Conservation (phyloP, 2,113 vertebrate genomes). For the Balaeniceps rex region DNA sequence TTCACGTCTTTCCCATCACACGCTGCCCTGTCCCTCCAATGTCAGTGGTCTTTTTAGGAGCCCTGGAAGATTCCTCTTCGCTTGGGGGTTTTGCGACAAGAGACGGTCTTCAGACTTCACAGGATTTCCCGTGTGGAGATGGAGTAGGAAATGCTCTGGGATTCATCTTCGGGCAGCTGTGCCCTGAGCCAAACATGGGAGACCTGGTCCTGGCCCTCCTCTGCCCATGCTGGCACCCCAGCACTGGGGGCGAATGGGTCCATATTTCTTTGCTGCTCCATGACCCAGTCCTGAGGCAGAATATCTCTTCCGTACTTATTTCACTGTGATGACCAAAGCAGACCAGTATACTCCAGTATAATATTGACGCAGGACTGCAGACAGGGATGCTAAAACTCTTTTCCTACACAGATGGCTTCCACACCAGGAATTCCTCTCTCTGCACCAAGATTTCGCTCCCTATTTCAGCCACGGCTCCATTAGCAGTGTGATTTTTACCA, state of each 20-base stretch:
- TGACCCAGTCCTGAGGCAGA: neutral
- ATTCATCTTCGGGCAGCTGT: neutral
- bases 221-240: neutral
- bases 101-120: accelerated
- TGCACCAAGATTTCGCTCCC: neutral
- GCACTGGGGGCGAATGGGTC: accelerated
- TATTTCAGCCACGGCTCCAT: neutral
- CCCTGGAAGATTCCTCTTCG: neutral
- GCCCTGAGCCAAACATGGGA: neutral
- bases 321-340: neutral
- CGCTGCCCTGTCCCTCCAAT: neutral
- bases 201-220: neutral
- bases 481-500: constrained; percentile 4
- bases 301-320: neutral
- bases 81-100: neutral
- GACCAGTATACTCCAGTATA: neutral
- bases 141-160: neutral
- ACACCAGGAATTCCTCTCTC: neutral
- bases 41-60: neutral
- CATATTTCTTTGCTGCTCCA: neutral
- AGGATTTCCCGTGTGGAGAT: neutral
- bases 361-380: neutral
- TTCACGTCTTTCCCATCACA: neutral
- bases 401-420: neutral
- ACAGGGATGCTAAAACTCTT: neutral